Conservation (phyloP, 2,797 vertebrate genomes). For the Lates japonicus region DNA sequence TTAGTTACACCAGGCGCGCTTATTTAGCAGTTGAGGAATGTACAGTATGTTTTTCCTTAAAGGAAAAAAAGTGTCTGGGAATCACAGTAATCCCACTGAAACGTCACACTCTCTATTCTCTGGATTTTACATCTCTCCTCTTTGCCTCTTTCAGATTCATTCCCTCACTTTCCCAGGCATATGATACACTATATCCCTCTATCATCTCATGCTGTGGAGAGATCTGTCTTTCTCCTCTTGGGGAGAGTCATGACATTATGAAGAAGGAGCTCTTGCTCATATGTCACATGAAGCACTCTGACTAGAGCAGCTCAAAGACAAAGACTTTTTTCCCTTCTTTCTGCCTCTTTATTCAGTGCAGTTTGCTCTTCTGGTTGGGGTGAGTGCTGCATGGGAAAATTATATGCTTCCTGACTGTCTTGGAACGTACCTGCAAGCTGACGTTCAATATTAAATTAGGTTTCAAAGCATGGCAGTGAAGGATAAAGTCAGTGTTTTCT, state of each 20-base stretch:
- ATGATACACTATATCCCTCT: background rate
- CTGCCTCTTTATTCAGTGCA: conserved; percentile 29
- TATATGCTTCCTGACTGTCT: conserved; percentile 49
- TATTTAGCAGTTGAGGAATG: conserved; percentile 67
- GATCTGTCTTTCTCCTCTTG: conserved; percentile 41
- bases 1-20: conserved; percentile 24
- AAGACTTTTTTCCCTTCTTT: conserved; percentile 13
- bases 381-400: conserved; percentile 60
- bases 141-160: conserved; percentile 1
- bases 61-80: conserved; percentile 50
- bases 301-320: conserved; percentile 60
- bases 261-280: conserved; percentile 56
- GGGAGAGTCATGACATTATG: conserved; percentile 46
- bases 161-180: conserved; percentile 16
- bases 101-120: conserved; percentile 33
- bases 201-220: conserved; percentile 14
- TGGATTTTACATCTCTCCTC: conserved; percentile 38
- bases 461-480: conserved; percentile 34
- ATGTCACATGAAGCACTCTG: conserved; percentile 60
- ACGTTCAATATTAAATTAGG: conserved; percentile 51
- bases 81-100: conserved; percentile 41
- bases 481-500: conserved; percentile 35
- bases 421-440: conserved; percentile 59
- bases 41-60: conserved; percentile 56
- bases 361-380: conserved; percentile 33